Conservation (phyloP, 2,888 invertebrate species). For the Megaustenia siamemsis region DNA sequence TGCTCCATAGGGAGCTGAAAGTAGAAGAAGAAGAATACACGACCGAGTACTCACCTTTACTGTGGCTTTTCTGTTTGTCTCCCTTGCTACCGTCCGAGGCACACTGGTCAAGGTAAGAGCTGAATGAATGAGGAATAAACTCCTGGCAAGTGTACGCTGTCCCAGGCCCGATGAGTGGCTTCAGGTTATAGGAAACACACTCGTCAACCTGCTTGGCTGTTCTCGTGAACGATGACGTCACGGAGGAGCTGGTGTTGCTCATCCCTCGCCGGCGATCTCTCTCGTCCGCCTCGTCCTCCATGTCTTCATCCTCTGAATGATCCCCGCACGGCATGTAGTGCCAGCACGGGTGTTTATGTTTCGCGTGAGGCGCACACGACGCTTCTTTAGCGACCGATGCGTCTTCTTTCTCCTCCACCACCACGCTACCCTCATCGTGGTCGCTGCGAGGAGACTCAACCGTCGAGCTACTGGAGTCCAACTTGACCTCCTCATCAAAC, state of each 20-base stretch:
- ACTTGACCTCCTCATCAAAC: constrained; percentile 68
- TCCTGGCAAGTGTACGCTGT: not conserved
- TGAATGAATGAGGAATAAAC: not conserved
- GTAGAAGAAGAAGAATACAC: not conserved
- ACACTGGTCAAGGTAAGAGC: not conserved
- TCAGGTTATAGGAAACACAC: constrained; percentile 9
- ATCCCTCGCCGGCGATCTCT: not conserved
- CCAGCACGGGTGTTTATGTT: not conserved
- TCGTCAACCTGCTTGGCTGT: not conserved
- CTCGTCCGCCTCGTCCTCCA: constrained; percentile 13
- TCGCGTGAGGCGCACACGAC: not conserved
- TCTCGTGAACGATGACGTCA: not conserved
- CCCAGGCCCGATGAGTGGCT: not conserved
- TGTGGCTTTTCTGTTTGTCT: constrained; percentile 14
- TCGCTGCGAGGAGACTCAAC: constrained; percentile 71
- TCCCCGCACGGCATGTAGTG: constrained; percentile 3
- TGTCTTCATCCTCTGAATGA: constrained; percentile 10
- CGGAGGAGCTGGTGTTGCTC: not conserved
- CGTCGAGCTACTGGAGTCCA: constrained; percentile 64
- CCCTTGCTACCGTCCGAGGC: not conserved
- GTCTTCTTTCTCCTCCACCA: constrained; percentile 34
- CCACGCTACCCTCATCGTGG: constrained; percentile 48
- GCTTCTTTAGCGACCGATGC: not conserved
- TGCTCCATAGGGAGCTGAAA: too few species aligned
- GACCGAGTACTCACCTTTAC: constrained; percentile 4